A percentile compares a stretch with the other conserved stretches of the same genome.
Evolutionary conservation across 2,797 vertebrate species (phyloP).

Genomic region (Hylomyscus alleni): DNA sequence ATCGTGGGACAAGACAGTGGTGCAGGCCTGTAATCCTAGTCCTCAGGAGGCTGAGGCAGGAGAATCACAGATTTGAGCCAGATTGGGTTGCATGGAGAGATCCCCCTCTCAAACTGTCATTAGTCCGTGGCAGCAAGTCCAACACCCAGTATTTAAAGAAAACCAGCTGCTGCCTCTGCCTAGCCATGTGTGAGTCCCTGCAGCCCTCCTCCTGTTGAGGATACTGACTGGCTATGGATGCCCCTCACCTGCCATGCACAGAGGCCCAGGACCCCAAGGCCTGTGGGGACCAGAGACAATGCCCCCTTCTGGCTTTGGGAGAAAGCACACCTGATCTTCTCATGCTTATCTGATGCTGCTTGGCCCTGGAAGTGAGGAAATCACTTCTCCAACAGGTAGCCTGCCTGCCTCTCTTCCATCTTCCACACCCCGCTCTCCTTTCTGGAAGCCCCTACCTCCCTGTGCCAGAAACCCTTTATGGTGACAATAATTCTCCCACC

Average conservation of each 20-base stretch:
- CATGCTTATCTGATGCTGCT: not conserved
- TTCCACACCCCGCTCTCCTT: not conserved
- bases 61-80: not conserved
- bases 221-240: not conserved
- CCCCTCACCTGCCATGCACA: not conserved
- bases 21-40: not conserved
- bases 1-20: rapidly evolving
- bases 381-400: not conserved
- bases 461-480: not conserved
- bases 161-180: not conserved
- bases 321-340: not conserved
- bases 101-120: not conserved
- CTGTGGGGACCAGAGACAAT: not conserved
- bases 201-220: rapidly evolving
- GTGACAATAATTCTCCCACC: not conserved
- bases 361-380: not conserved
- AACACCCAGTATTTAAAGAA: not conserved
- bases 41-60: not conserved
- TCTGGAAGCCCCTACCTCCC: not conserved
- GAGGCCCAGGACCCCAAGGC: not conserved
- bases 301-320: not conserved
- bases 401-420: not conserved
- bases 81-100: not conserved
- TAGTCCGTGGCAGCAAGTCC: not conserved
- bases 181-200: not conserved